Evolutionary conservation across 2,797 vertebrate species (phyloP).

Genomic region (Lacerta bilineata): DNA sequence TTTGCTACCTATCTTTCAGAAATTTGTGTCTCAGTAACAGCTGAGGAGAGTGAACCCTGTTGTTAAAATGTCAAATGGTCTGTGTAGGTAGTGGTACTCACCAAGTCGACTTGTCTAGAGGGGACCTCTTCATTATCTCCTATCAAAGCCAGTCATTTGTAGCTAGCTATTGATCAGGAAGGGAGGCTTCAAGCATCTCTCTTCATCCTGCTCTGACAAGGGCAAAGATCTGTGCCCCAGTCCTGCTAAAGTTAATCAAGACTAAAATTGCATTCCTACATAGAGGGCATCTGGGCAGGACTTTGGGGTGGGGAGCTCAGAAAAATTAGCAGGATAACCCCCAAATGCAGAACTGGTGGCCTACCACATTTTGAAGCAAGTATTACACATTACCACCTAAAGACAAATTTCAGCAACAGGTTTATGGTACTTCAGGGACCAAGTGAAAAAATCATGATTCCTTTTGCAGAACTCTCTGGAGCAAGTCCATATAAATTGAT

Average conservation of each 20-base stretch:
- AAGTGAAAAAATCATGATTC: too few relatives aligned
- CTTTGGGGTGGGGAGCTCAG: too few relatives aligned
- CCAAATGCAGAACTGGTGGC: too few relatives aligned
- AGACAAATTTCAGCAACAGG: too few relatives aligned
- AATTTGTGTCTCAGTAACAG: neutral
- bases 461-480: too few relatives aligned
- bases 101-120: neutral
- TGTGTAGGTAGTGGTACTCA: neutral
- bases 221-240: neutral
- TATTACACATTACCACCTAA: too few relatives aligned
- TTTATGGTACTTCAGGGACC: neutral
- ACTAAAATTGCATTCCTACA: neutral
- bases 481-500: too few relatives aligned
- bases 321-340: too few relatives aligned
- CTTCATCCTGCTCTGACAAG: neutral
- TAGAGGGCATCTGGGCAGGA: too few relatives aligned
- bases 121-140: neutral
- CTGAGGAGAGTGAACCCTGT: neutral
- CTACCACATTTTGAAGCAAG: too few relatives aligned
- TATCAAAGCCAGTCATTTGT: neutral
- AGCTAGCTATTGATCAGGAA: neutral
- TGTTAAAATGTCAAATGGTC: conserved; percentile 5
- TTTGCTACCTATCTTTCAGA: neutral
- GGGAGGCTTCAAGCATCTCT: neutral
- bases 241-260: neutral